These are phyloP conservation scores for Cerastis leucographa DNA, from an alignment of 2,888 invertebrate genomes.

Conservation along the genomic window DNA sequence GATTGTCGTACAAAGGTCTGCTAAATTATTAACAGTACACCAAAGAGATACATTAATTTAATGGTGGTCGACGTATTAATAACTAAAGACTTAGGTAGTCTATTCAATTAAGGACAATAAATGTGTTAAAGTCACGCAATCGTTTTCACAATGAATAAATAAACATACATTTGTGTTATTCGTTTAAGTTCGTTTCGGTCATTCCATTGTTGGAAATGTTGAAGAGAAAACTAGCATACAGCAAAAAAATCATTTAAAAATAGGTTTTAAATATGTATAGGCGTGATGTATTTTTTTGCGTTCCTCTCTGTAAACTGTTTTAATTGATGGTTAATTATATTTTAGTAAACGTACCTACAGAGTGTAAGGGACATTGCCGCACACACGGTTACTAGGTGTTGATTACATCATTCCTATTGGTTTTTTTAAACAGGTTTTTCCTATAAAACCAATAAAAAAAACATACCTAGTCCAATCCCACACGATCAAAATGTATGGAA, in stretches of 20 bases:
- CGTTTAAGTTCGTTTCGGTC: background rate
- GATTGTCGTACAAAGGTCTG: background rate
- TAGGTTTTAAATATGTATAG: background rate
- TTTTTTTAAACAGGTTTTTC: too few relatives aligned
- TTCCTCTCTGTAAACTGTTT: too few relatives aligned
- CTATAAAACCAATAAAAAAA: too few relatives aligned
- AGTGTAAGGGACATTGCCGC: too few relatives aligned
- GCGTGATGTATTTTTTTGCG: background rate
- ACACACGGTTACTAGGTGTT: too few relatives aligned
- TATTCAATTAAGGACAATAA: constrained; percentile 27
- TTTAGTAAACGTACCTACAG: too few relatives aligned
- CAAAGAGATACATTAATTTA: background rate
- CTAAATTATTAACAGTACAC: background rate
- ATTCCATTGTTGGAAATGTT: background rate
- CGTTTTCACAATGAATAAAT: constrained; percentile 25
- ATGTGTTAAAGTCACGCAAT: constrained; percentile 43
- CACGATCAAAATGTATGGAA: background rate
- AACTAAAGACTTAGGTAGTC: constrained; percentile 7
- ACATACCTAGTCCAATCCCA: too few relatives aligned
- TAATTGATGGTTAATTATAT: too few relatives aligned
- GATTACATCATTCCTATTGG: too few relatives aligned
- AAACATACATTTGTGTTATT: constrained; percentile 3
- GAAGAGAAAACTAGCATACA: background rate
- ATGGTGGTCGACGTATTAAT: constrained; percentile 5
- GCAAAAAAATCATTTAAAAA: background rate